These are phyloP conservation scores for Bombus confusus DNA, from an alignment of 1,140 invertebrate species.

Conservation along the genomic window DNA sequence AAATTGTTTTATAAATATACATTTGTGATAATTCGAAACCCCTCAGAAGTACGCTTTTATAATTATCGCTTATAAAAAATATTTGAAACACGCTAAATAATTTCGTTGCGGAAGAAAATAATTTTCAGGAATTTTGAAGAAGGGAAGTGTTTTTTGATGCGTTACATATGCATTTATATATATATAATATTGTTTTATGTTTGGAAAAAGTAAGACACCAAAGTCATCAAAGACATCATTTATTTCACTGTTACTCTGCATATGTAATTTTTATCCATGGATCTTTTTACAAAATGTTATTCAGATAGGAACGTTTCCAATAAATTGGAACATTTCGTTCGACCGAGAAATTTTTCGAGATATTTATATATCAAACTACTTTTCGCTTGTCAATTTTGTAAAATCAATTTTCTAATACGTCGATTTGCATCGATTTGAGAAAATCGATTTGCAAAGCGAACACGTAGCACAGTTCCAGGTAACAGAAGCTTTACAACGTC, in stretches of 20 bases:
- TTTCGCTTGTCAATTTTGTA: neutral
- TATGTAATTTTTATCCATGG: neutral
- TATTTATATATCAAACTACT: neutral
- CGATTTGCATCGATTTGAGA: too few relatives aligned
- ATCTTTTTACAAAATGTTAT: too few relatives aligned
- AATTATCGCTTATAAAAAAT: neutral
- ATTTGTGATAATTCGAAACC: neutral
- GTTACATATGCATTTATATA: neutral
- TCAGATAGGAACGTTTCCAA: neutral
- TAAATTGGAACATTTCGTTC: neutral
- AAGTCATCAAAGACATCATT: neutral
- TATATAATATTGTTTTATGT: neutral
- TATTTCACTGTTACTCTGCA: neutral
- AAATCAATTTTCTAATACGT: neutral
- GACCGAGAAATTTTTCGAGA: neutral
- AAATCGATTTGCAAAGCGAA: neutral
- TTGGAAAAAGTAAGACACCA: too few relatives aligned
- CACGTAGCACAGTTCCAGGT: neutral
- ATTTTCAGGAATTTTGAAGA: neutral
- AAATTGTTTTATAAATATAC: too few relatives aligned
- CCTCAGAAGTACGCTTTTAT: rapidly evolving
- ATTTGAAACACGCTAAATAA: neutral
- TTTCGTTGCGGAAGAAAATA: neutral
- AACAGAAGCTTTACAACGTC: constrained; percentile 16
- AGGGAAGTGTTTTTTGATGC: rapidly evolving